Base-by-base conservation (phyloP, 2,113 vertebrate species). In the Oncorhynchus tshawytscha region DNA sequence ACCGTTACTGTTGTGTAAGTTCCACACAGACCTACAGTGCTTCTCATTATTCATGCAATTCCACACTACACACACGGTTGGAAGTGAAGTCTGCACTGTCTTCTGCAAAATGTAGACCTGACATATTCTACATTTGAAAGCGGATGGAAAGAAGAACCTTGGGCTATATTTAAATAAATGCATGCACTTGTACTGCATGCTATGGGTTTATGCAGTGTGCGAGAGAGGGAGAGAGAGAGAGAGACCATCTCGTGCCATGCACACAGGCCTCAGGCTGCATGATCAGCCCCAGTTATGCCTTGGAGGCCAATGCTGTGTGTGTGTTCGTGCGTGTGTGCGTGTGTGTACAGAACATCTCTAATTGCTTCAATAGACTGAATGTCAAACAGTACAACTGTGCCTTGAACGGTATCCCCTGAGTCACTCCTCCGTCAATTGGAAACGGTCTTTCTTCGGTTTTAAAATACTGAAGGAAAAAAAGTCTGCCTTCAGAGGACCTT, bases 1-100 rank as follows among this genome's bases (percentile, higher is more conserved):
- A 80, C 59, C 7, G 20, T 57, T 57, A 29, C 80, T 77, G 81
- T 86, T 87, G 85, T 85, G 70, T 82, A 87, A 90, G 83, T 83
- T 68, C 51, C 70, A 82, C 74, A 79, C 72, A 82, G 80, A 85
- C 76, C 72, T 78, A 86, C 39, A 12, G 39, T 45, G 11, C 62
- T 83, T 84, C 67, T 79, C 71, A 64, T 59, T 67, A 48, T 48
- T 75, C 77, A 81, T 73, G 18, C 16, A 16, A 54, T 54, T 54
- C 16, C 51, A 54, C 51, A 54, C 81, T 81, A 72, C 77, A 80
- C 80, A 80, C 78, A 75, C 76, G 73, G 65, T 31, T 67, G 25
- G 27, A 65, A 16, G 16, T 15, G 18, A 31, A 67, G 65, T 29
- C 65, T 29, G 65, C 29, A 34, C 15, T 68, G 25, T 34, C 31